phyloP scores from a whole-genome alignment of 2,797 vertebrate species.

The Alfaro cultratus region DNA sequence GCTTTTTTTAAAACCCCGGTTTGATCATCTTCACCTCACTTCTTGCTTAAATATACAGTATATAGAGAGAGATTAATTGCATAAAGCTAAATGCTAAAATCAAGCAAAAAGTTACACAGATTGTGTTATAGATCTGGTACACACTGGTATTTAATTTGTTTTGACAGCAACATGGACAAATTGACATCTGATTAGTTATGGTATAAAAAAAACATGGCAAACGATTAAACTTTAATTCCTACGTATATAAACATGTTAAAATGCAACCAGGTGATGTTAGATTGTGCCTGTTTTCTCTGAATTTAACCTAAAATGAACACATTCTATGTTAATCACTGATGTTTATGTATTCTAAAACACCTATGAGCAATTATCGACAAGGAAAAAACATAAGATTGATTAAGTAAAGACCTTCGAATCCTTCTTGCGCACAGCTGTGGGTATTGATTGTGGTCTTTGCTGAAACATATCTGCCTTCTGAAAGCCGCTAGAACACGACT shows the following conservation, averaged over 20 bases:
- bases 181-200: neutral
- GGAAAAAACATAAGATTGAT: neutral
- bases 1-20: neutral
- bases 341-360: neutral
- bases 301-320: too few species aligned
- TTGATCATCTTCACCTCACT: neutral
- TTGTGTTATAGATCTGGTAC: neutral
- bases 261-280: neutral
- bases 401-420: slow-evolving; percentile 66
- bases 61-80: neutral
- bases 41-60: neutral
- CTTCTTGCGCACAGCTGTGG: slow-evolving; percentile 29
- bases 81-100: neutral
- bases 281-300: neutral
- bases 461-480: slow-evolving; percentile 38
- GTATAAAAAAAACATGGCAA: neutral
- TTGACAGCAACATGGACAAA: neutral
- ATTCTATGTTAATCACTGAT: neutral
- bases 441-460: slow-evolving; percentile 56
- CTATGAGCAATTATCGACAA: neutral
- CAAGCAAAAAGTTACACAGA: neutral
- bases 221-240: neutral
- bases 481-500: slow-evolving; percentile 34
- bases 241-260: neutral
- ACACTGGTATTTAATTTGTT: too few species aligned